Conservation (phyloP, 2,797 vertebrate genomes). For the Myotis vivesi region DNA sequence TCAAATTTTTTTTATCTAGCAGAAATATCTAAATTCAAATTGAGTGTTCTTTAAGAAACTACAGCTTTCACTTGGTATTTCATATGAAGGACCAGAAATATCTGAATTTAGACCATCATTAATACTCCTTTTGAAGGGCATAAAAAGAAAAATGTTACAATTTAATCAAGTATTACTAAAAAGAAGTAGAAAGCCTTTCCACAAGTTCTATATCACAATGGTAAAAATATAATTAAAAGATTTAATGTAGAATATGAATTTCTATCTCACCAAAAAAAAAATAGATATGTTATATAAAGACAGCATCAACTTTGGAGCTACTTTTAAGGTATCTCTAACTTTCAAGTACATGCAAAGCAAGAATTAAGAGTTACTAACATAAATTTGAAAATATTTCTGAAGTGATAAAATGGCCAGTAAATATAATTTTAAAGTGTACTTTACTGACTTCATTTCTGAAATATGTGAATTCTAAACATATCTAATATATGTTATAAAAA, state of each 20-base stretch:
- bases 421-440: background rate
- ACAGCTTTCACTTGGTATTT: background rate
- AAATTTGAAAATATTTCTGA: constrained; percentile 18
- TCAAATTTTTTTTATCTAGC: background rate
- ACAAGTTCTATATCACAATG: background rate
- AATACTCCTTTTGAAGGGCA: background rate
- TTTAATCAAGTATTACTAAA: background rate
- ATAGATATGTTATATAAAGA: background rate
- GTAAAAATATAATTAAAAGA: background rate
- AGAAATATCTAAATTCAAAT: background rate
- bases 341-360: constrained; percentile 15
- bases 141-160: background rate
- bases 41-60: background rate
- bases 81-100: constrained; percentile 20
- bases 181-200: background rate
- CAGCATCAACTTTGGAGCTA: background rate
- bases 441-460: background rate
- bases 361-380: background rate
- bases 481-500: background rate
- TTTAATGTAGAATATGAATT: background rate
- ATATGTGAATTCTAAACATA: background rate
- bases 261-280: background rate
- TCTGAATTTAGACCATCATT: background rate
- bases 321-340: background rate
- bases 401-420: background rate